Evolutionary conservation across 2,888 invertebrate species (phyloP), one percentile per base, ranked within the genome.

Genomic region (Drosophila melanosoma): DNA sequence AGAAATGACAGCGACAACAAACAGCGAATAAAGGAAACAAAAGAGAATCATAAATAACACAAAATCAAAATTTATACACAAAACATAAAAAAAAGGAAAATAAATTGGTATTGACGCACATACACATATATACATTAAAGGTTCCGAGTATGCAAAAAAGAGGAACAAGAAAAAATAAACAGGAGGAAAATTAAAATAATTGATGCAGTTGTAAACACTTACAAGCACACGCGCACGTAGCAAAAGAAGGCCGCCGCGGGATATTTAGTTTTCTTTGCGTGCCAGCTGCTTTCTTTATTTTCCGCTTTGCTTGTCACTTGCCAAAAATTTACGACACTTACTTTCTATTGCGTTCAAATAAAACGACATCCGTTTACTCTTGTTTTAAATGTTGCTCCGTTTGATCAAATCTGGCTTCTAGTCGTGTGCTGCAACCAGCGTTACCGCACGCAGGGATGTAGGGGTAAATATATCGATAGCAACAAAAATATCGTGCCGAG

Each of bases 21-120:
- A 83, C 79, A 76, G 65, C 83, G 78, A 78, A 88, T 81, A 83
- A 88, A 88, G 87, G 88, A 88, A 87, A 75, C 86, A 82, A 88
- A 87, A 87, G 88, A 72, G 72, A 87, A 86, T 85, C 60, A 74
- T 80, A 67, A 87, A 76, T 80, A 80, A 79, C 79, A 79, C 76
- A 85, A 82, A 87, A 78, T 73, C 69, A 79, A 79, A 84, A 84
- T 40, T 17, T 67, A 67, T 56, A 58, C 61, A 70, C 40, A 60
- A 57, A 29, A 20, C 42, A 57, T 29, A 36, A 35, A 54, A n/a
- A 35, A 48, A 20, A 48, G 29, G 45, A 56, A 45, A 45, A 23
- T 23, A 23, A 45, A 32, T 42, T 49, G 11, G 20, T 26, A 29
- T 40, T 52, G 45, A 40, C 53, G 42, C 45, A 51, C 29, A 63